Percentiles rank a stretch among this genome's conserved stretches.
Conservation (phyloP, 2,888 invertebrate genomes). For the Monochamus alternatus region DNA sequence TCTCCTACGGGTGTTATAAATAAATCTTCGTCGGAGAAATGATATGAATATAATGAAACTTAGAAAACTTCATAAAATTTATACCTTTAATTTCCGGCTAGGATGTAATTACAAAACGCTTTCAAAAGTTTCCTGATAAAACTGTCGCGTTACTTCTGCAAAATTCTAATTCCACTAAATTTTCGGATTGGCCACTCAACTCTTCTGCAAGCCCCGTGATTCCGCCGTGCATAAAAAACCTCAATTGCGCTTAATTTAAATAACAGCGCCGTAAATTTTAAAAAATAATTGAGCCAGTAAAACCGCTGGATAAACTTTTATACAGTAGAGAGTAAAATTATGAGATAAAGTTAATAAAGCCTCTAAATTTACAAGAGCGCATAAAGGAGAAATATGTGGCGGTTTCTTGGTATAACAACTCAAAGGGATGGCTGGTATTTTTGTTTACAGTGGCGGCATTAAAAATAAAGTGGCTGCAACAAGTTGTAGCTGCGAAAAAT, state of each 20-base stretch:
- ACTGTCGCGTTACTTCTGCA: constrained; percentile 50
- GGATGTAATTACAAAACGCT: constrained; percentile 58
- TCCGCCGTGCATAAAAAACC: constrained; percentile 25
- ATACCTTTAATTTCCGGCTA: constrained; percentile 59
- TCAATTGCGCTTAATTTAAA: constrained; percentile 34
- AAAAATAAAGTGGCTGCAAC: background rate
- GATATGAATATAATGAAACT: constrained; percentile 49
- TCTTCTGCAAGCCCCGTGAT: constrained; percentile 11
- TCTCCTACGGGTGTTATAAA: constrained; percentile 19
- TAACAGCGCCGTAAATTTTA: constrained; percentile 33
- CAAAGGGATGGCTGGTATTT: background rate
- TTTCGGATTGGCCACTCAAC: constrained; percentile 7
- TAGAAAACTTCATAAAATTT: constrained; percentile 54
- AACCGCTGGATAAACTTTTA: constrained; percentile 28
- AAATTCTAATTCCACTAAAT: constrained; percentile 33
- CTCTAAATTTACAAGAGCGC: constrained; percentile 15
- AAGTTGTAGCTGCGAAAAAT: background rate
- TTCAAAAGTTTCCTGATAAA: constrained; percentile 58
- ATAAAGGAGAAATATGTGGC: constrained; percentile 8
- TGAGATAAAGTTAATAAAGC: constrained; percentile 30
- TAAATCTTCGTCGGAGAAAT: constrained; percentile 29
- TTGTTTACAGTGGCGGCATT: background rate
- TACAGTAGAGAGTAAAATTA: constrained; percentile 27
- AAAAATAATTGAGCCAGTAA: constrained; percentile 30
- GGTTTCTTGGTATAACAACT: background rate